Conservation (phyloP, 2,113 vertebrate genomes). For the Aptenodytes patagonicus region DNA sequence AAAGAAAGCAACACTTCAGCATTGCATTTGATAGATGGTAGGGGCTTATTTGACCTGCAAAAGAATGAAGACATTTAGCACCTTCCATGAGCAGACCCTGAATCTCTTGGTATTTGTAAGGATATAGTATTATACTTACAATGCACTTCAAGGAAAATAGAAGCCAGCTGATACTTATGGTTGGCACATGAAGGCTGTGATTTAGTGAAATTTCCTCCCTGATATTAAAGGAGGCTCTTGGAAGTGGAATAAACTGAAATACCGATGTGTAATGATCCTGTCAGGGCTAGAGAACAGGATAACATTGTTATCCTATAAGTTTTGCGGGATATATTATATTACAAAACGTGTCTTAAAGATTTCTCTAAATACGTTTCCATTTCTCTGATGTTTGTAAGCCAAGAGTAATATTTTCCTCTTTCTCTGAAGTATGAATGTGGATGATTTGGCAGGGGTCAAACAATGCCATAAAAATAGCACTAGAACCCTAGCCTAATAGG, state of each 20-base stretch:
- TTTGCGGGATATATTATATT: not conserved
- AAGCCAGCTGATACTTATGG: not conserved
- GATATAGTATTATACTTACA: slow-evolving; percentile 24
- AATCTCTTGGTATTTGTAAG: not conserved
- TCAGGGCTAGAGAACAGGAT: not conserved
- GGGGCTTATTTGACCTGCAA: not conserved
- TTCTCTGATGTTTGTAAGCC: not conserved
- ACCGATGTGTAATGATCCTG: not conserved
- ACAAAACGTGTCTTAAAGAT: not conserved
- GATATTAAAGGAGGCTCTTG: not conserved
- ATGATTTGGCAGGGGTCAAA: not conserved
- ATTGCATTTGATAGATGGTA: not conserved
- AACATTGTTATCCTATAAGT: not conserved
- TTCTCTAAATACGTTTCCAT: not conserved
- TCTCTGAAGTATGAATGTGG: not conserved
- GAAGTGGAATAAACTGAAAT: not conserved
- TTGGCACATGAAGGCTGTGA: not conserved
- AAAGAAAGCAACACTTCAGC: not conserved
- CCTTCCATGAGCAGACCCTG: not conserved
- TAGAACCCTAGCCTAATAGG: not conserved
- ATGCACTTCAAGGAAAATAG: not conserved
- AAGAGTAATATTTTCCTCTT: not conserved
- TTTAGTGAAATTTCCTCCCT: slow-evolving; percentile 13
- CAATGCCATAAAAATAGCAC: not conserved
- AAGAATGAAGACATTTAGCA: not conserved